Evolutionary conservation across 2,797 vertebrate genomes (phyloP).

Genomic region (Danio albolineatus): DNA sequence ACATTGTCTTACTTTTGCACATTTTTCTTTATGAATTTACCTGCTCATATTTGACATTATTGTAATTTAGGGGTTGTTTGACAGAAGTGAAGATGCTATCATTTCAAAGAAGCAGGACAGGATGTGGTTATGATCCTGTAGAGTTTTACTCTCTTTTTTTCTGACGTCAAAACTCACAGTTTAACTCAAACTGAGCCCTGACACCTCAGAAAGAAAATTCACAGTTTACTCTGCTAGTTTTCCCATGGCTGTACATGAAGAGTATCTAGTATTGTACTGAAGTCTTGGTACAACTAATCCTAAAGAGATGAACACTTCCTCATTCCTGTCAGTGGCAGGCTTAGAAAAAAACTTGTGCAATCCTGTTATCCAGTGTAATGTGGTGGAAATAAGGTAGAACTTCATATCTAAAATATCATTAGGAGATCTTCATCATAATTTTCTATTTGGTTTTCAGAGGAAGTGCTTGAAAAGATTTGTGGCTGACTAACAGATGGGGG

Average conservation of each 20-base stretch:
- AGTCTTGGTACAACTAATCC: slow-evolving; percentile 11
- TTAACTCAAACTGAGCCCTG: slow-evolving; percentile 33
- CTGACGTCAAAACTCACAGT: slow-evolving; percentile 11
- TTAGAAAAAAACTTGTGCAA: slow-evolving; percentile 42
- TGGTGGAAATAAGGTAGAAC: not conserved
- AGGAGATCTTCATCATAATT: not conserved
- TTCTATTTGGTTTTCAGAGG: slow-evolving; percentile 19
- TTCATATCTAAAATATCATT: not conserved
- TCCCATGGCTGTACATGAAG: not conserved
- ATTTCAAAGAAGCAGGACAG: slow-evolving; percentile 46
- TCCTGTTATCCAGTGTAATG: slow-evolving; percentile 6
- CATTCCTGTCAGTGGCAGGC: slow-evolving; percentile 28
- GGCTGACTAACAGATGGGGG: slow-evolving; percentile 16
- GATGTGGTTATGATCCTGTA: slow-evolving; percentile 42
- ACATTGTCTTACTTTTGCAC: not conserved
- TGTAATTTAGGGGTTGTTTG: slow-evolving; percentile 17
- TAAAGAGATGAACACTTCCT: slow-evolving; percentile 4
- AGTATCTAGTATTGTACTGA: not conserved
- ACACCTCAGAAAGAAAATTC: slow-evolving; percentile 28
- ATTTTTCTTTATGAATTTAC: slow-evolving; percentile 1
- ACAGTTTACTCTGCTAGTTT: slow-evolving; percentile 13
- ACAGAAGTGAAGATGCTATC: slow-evolving; percentile 1
- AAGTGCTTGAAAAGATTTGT: slow-evolving; percentile 12
- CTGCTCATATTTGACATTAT: not conserved
- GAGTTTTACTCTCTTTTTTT: slow-evolving; percentile 2